Conservation (phyloP, 2,797 vertebrate genomes). For the Melanotaenia parkinsoni region DNA sequence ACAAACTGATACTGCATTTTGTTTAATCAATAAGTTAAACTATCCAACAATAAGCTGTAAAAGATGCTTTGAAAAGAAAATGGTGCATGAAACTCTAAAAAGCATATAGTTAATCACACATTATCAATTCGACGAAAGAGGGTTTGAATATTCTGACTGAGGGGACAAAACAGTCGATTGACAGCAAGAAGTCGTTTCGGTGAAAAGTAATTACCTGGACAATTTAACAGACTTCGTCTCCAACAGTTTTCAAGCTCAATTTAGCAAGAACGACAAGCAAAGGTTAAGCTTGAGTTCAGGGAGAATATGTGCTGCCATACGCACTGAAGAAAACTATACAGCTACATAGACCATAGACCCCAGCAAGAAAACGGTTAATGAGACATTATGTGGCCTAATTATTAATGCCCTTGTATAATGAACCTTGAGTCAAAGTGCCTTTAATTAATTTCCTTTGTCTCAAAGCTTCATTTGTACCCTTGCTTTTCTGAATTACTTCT, state of each 20-base stretch:
- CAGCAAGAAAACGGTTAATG: background rate
- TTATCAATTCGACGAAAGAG: background rate
- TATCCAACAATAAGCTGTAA: too few species aligned
- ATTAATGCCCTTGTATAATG: background rate
- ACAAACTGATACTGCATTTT: too few species aligned
- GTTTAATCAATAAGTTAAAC: too few species aligned
- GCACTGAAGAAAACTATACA: background rate
- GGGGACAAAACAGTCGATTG: background rate
- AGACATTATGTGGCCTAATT: background rate
- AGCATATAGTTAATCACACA: background rate
- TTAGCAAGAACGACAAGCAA: background rate
- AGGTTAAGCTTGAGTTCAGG: background rate
- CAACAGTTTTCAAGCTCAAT: background rate
- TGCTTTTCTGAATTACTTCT: slow-evolving; percentile 9
- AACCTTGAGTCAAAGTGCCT: slow-evolving; percentile 9
- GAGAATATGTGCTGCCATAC: background rate
- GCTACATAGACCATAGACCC: background rate
- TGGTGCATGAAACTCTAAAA: background rate
- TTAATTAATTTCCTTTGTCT: slow-evolving; percentile 13
- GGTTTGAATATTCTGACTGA: background rate
- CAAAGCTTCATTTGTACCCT: background rate
- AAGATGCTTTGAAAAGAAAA: background rate
- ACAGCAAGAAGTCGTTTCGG: background rate
- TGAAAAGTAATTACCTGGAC: background rate
- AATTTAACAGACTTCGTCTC: background rate